Conservation (phyloP, 2,888 invertebrate species). For the Hypena proboscidalis region DNA sequence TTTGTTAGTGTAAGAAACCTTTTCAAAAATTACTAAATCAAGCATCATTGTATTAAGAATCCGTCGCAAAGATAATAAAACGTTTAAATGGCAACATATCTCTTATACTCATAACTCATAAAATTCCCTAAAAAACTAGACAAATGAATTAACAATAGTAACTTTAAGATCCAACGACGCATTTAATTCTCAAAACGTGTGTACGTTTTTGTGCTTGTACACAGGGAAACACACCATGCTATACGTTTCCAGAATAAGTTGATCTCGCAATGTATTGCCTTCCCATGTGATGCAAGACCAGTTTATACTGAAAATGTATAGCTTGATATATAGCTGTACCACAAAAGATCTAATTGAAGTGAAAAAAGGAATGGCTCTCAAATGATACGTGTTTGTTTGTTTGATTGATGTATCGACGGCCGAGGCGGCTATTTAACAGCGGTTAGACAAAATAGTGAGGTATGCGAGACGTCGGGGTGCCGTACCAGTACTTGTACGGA, state of each 20-base stretch:
- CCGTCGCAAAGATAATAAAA: no score
- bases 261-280: no score
- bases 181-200: conserved; percentile 74
- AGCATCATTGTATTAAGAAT: no score
- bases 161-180: conserved; percentile 68
- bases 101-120: no score
- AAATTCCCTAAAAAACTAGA: conserved; percentile 3
- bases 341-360: conserved; percentile 84
- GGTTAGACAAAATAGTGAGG: conserved; percentile 82
- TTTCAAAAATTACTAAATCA: no score
- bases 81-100: no score
- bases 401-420: conserved; percentile 83
- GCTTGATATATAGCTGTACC: no score
- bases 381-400: conserved; percentile 73
- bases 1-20: no score
- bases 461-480: conserved; percentile 69
- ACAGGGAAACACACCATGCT: no score
- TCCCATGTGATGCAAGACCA: no score
- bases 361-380: conserved; percentile 71
- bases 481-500: conserved; percentile 62
- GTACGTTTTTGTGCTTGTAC: conserved; percentile 66
- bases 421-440: conserved; percentile 79
- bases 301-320: no score
- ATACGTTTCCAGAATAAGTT: no score
- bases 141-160: conserved; percentile 34